Percentiles rank a stretch among this genome's conserved stretches.
These are phyloP conservation scores for Hirtodrosophila trivittata DNA, from an alignment of 2,888 invertebrate genomes.

Conservation along the genomic window DNA sequence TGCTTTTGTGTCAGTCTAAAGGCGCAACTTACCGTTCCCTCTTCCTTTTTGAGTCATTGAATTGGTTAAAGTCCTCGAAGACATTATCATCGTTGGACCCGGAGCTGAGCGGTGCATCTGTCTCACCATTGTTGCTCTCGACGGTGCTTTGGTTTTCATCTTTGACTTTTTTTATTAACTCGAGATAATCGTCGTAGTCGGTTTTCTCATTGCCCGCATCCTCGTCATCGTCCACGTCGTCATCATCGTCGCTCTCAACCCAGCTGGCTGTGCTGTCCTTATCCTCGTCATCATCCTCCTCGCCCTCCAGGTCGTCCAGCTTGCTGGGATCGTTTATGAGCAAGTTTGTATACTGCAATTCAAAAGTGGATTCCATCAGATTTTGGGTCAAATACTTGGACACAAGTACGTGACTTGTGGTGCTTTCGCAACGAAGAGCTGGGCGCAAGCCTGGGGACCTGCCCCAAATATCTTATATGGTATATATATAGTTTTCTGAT, in stretches of 20 bases:
- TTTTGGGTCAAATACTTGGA: conserved; percentile 62
- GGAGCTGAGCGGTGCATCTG: conserved; percentile 25
- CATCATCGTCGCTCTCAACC: conserved; percentile 34
- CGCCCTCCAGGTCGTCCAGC: conserved; percentile 49
- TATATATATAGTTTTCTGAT: conserved; percentile 47
- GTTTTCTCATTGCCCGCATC: conserved; percentile 20
- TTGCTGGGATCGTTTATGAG: conserved; percentile 75
- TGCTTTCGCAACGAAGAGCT: not conserved
- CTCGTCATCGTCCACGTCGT: conserved; percentile 23
- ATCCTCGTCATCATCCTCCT: conserved; percentile 23
- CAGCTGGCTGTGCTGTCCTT: conserved; percentile 8
- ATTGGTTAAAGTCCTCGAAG: conserved; percentile 78
- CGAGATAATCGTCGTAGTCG: conserved; percentile 56
- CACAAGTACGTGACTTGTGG: conserved; percentile 58
- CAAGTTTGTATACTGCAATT: conserved; percentile 72
- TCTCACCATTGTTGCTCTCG: conserved; percentile 4
- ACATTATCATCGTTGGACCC: conserved; percentile 72
- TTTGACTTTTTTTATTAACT: conserved; percentile 45
- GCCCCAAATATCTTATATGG: conserved; percentile 26
- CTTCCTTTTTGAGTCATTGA: conserved; percentile 67
- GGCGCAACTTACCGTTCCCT: conserved; percentile 65
- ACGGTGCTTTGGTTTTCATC: conserved; percentile 1
- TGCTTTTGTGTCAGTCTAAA: too few species aligned
- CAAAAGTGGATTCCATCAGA: conserved; percentile 25
- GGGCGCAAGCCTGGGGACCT: not conserved